Base-by-base conservation (phyloP, 2,888 invertebrate genomes). In the Oscheius sp. region DNA sequence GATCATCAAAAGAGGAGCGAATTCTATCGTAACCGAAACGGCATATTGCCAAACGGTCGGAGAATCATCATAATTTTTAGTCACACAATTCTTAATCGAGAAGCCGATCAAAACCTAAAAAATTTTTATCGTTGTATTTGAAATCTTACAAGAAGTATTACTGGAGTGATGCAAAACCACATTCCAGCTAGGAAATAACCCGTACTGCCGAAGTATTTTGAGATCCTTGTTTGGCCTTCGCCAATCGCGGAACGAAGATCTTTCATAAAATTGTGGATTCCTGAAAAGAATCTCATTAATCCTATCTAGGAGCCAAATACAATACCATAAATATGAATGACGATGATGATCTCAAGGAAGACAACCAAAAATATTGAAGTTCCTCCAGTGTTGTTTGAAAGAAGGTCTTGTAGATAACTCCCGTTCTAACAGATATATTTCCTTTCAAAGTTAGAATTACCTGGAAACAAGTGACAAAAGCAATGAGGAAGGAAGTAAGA, bases 381-480 rank as follows among this genome's bases (percentile, higher is more conserved):
- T 15, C 29, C 39, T 8, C 66, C 66, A 10, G 53, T 55, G 45
- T 45, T n/a, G 42, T 42, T 23, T 29, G 37, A 31, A 1, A 45
- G 20, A 3, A 66, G 17, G 27, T 42, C 31, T 39, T 55, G 55
- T 12, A 29, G 29, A 17, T 55, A 12, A 25, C 25, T 29, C n/a
- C 66, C 66, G 33, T 57, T 66, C 66, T 66, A 33, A 53, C 53
- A 45, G 3, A 25, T 23, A n/a, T n/a, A n/a, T 15, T 52, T 27
- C 31, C 27, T 52, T 8, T 33, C 27, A n/a, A n/a, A n/a, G n/a
- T n/a, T n/a, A n/a, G n/a, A 65, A 67, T 42, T 10, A 73, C 73
- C 65, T 69, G 68, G 20, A 55, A 68, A 6, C 70, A 69, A 68
- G 68, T 71, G 12, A 48, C 25, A 17, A 69, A 37, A 2, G 70